These are phyloP conservation scores for Synchiropus splendidus DNA, from an alignment of 2,113 vertebrate species.

Conservation along the genomic window DNA sequence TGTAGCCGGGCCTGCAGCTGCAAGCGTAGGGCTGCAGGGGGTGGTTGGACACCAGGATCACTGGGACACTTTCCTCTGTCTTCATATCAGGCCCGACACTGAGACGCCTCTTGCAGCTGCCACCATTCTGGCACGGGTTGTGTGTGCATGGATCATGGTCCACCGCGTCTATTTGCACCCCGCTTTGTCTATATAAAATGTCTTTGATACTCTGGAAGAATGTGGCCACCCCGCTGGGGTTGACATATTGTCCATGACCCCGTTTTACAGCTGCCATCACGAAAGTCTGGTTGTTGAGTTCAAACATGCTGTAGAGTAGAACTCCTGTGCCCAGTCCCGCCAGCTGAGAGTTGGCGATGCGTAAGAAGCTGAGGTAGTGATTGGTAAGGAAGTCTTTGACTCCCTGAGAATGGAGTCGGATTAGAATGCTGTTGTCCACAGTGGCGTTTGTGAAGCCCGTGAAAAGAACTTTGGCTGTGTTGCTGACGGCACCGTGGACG, in stretches of 20 bases:
- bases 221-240: conserved; percentile 84
- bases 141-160: conserved; percentile 86
- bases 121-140: conserved; percentile 87
- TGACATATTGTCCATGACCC: conserved; percentile 79
- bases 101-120: conserved; percentile 80
- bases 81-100: conserved; percentile 68
- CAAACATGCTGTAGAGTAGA: conserved; percentile 81
- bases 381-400: conserved; percentile 79
- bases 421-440: conserved; percentile 88
- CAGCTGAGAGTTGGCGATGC: conserved; percentile 83
- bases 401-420: conserved; percentile 71
- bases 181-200: conserved; percentile 81
- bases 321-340: conserved; percentile 81
- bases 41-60: conserved; percentile 80
- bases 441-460: conserved; percentile 79
- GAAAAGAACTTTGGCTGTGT: conserved; percentile 78
- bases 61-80: conserved; percentile 78
- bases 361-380: conserved; percentile 89
- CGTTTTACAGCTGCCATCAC: conserved; percentile 83
- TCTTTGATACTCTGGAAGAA: conserved; percentile 97
- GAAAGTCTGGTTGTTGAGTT: conserved; percentile 83
- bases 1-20: conserved; percentile 82
- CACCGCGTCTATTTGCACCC: conserved; percentile 82
- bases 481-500: conserved; percentile 78
- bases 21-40: conserved; percentile 83